Conservation (phyloP, 2,113 vertebrate genomes). For the Toxotes chatareus region DNA sequence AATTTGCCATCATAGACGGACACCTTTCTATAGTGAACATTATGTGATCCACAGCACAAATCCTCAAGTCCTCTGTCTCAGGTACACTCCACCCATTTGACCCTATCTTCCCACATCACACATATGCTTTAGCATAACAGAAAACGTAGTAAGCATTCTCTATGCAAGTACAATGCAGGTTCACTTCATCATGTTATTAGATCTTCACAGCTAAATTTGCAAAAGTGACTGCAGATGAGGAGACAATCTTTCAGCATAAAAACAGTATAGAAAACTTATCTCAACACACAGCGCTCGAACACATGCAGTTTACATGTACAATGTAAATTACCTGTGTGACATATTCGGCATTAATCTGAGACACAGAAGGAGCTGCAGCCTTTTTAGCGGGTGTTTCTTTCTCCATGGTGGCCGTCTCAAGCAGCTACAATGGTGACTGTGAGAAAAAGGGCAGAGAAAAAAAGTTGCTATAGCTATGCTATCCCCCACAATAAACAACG, state of each 20-base stretch:
- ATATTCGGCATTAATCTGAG: conserved; percentile 97
- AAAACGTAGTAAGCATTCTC: background rate
- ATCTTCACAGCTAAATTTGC: background rate
- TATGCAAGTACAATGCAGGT: background rate
- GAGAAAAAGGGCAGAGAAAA: background rate
- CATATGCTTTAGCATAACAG: background rate
- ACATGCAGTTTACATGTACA: background rate
- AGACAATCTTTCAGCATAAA: background rate
- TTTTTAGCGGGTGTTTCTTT: conserved; percentile 89
- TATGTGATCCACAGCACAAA: background rate
- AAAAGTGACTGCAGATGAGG: background rate
- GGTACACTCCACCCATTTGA: background rate
- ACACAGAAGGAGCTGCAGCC: conserved; percentile 93
- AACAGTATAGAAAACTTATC: background rate
- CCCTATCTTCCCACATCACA: background rate
- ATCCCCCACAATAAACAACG: background rate
- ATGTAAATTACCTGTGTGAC: conserved; percentile 91
- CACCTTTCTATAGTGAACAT: background rate
- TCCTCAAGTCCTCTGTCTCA: background rate
- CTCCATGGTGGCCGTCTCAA: conserved; percentile 74
- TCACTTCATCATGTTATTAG: background rate
- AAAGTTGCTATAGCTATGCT: background rate
- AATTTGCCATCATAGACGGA: background rate
- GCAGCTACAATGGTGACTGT: background rate
- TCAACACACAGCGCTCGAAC: background rate